A percentile compares a stretch with the other conserved stretches of the same genome.
Conservation (phyloP, 2,113 vertebrate genomes). For the Entelurus aequoreus region DNA sequence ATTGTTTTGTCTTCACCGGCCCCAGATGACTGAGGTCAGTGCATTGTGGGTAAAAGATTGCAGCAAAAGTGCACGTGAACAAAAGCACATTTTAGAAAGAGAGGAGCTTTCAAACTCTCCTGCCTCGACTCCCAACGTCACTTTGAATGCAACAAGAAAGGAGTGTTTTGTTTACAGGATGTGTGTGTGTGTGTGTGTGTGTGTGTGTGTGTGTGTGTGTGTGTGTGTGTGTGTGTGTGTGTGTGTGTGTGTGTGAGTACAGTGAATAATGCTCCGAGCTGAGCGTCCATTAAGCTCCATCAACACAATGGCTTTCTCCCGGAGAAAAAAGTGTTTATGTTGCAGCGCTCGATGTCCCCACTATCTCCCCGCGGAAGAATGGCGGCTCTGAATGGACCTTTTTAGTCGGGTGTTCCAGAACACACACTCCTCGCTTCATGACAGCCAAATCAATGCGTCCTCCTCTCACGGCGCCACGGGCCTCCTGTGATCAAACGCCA, state of each 20-base stretch:
- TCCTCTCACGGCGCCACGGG: conserved; percentile 49
- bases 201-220: no score
- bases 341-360: conserved; percentile 59
- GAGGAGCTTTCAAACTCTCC: conserved; percentile 41
- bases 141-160: conserved; percentile 15
- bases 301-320: conserved; percentile 54
- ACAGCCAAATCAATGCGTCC: conserved; percentile 65
- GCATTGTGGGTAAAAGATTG: conserved; percentile 3
- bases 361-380: conserved; percentile 61
- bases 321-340: conserved; percentile 64
- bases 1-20: not conserved
- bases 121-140: conserved; percentile 29
- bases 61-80: not conserved
- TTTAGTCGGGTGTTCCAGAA: conserved; percentile 55
- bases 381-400: conserved; percentile 53
- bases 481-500: conserved; percentile 63
- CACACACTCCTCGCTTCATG: conserved; percentile 39
- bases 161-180: conserved; percentile 29
- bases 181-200: conserved; percentile 10
- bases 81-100: conserved; percentile 5
- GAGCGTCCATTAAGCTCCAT: conserved; percentile 62
- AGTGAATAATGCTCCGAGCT: conserved; percentile 58
- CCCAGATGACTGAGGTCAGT: conserved; percentile 8
- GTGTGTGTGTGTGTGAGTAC: conserved; percentile 37
- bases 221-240: no score